These are phyloP conservation scores for Brachypterus glaber DNA, from an alignment of 2,888 invertebrate species.

Conservation along the genomic window DNA sequence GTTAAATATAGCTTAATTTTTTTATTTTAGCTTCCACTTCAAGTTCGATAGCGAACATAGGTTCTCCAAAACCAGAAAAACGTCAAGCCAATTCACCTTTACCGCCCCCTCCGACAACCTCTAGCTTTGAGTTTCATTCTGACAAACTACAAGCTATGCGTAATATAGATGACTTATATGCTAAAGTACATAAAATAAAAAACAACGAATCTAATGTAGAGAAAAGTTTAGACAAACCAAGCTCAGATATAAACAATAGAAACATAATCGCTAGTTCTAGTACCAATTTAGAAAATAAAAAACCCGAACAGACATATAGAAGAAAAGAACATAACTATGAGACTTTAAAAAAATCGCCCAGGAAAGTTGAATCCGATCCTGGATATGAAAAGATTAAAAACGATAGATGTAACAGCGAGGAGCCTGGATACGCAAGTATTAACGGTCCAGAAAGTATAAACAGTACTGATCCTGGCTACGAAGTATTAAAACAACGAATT, in stretches of 20 bases:
- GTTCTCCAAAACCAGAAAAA: slow-evolving; percentile 83
- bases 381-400: slow-evolving; percentile 33
- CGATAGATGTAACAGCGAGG: slow-evolving; percentile 19
- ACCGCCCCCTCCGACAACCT: slow-evolving; percentile 59
- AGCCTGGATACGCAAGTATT: slow-evolving; percentile 35
- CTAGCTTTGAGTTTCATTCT: slow-evolving; percentile 37
- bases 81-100: slow-evolving; percentile 82
- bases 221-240: slow-evolving; percentile 11
- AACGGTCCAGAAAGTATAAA: slow-evolving; percentile 52
- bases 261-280: slow-evolving; percentile 35
- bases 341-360: slow-evolving; percentile 45
- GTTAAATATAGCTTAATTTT: too few species aligned
- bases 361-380: slow-evolving; percentile 28
- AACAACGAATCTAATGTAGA: slow-evolving; percentile 24
- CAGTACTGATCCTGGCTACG: slow-evolving; percentile 61
- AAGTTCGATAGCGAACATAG: slow-evolving; percentile 49
- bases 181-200: slow-evolving; percentile 68
- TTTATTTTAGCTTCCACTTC: slow-evolving; percentile 56
- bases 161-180: slow-evolving; percentile 83
- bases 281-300: slow-evolving; percentile 30
- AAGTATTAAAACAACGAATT: slow-evolving; percentile 47
- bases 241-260: slow-evolving; percentile 5
- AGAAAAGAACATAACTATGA: slow-evolving; percentile 49
- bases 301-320: neutral
- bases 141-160: slow-evolving; percentile 37